These are phyloP conservation scores for Apamea monoglypha DNA, from an alignment of 2,888 invertebrate species.

Conservation along the genomic window DNA sequence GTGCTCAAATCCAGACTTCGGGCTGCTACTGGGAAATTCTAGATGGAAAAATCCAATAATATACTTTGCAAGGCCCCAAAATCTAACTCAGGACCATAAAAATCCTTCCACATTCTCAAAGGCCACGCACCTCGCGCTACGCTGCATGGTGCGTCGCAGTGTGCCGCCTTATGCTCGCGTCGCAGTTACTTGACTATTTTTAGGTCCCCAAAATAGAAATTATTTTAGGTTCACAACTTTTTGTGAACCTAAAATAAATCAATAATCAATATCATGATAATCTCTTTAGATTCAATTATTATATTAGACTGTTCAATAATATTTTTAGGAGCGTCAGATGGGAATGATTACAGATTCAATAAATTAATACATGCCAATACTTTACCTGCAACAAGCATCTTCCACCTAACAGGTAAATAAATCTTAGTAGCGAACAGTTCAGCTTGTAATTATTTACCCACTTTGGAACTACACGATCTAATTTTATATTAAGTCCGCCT, in stretches of 20 bases:
- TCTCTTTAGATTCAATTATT: too few species aligned
- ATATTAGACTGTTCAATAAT: background rate
- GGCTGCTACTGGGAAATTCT: too few species aligned
- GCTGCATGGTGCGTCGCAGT: too few species aligned
- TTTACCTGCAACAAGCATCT: background rate
- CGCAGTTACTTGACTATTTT: background rate
- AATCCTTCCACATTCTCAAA: background rate
- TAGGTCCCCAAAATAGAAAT: background rate
- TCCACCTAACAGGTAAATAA: conserved; percentile 9
- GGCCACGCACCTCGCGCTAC: too few species aligned
- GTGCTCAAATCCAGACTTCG: too few species aligned
- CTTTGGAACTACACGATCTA: conserved; percentile 22
- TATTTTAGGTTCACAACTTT: background rate
- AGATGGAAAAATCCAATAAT: background rate
- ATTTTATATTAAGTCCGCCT: conserved; percentile 36
- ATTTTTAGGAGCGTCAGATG: background rate
- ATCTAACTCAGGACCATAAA: background rate
- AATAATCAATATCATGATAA: too few species aligned
- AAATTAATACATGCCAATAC: background rate
- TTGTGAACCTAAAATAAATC: too few species aligned
- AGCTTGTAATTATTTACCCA: conserved; percentile 8
- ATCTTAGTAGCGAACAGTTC: conserved; percentile 6
- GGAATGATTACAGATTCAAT: background rate
- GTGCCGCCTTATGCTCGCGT: too few species aligned
- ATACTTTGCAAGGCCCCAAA: background rate